phyloP scores from a whole-genome alignment of 2,888 invertebrate genomes.

The Brachylomia viminalis region DNA sequence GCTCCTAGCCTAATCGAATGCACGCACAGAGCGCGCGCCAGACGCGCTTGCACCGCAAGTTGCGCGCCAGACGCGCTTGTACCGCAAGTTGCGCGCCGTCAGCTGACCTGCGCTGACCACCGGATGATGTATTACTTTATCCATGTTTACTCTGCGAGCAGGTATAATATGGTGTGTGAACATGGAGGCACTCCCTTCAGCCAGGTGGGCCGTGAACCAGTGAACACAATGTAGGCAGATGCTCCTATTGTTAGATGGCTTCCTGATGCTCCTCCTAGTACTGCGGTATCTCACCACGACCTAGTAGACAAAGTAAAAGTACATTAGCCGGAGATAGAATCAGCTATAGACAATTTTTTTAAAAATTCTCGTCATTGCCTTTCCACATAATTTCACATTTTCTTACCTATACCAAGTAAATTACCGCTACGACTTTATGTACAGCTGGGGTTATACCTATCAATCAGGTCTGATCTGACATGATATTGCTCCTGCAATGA shows the following conservation, averaged over 20 bases:
- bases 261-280: not conserved
- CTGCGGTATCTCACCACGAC: not conserved
- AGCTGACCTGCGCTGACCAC: not conserved
- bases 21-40: not conserved
- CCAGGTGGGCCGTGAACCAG: not conserved
- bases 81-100: constrained; percentile 14
- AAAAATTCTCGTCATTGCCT: not conserved
- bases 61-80: constrained; percentile 26
- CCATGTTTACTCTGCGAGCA: constrained; percentile 1
- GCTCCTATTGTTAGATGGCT: not conserved
- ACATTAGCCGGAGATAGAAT: no score
- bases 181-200: not conserved
- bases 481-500: not conserved
- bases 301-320: not conserved
- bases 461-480: not conserved
- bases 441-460: not conserved
- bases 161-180: no score
- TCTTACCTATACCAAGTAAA: not conserved
- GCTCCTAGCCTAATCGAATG: not conserved
- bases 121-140: constrained; percentile 19
- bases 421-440: no score
- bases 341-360: not conserved
- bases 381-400: not conserved
- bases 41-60: constrained; percentile 35
- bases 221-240: not conserved